phyloP scores from a whole-genome alignment of 2,113 vertebrate species.

The Odontesthes bonariensis region DNA sequence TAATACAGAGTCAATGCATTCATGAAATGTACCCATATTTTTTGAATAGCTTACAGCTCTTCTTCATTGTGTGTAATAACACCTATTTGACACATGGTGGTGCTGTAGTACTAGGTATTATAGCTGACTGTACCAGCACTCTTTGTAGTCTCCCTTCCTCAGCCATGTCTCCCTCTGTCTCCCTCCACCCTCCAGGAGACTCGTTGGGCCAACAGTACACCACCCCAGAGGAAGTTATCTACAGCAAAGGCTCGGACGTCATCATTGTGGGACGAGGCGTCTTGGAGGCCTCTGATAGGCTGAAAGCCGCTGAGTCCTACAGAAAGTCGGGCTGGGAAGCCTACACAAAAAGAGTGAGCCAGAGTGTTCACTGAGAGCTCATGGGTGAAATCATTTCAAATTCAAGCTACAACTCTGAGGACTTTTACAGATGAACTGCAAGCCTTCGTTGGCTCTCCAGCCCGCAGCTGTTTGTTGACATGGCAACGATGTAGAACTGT shows the following conservation, averaged over 20 bases:
- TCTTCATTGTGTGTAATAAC: conserved; percentile 3
- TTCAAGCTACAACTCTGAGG: not conserved
- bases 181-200: conserved; percentile 84
- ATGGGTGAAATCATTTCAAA: not conserved
- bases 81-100: conserved; percentile 54
- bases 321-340: conserved; percentile 91
- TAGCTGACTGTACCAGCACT: too few species aligned
- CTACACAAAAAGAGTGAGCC: conserved; percentile 82
- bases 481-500: not conserved
- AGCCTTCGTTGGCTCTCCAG: not conserved
- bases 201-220: conserved; percentile 91
- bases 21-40: too few species aligned
- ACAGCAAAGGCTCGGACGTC: conserved; percentile 89
- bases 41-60: too few species aligned
- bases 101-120: conserved; percentile 25
- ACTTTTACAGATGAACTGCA: not conserved
- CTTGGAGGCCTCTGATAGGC: conserved; percentile 80
- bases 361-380: conserved; percentile 19
- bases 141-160: not conserved
- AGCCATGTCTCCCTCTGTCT: not conserved
- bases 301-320: conserved; percentile 88
- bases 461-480: not conserved
- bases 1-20: too few species aligned
- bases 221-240: conserved; percentile 89
- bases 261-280: conserved; percentile 97